Percentiles rank a stretch among this genome's conserved stretches.
phyloP scores from a whole-genome alignment of 1,140 invertebrate species.

The Cydia strobilella region DNA sequence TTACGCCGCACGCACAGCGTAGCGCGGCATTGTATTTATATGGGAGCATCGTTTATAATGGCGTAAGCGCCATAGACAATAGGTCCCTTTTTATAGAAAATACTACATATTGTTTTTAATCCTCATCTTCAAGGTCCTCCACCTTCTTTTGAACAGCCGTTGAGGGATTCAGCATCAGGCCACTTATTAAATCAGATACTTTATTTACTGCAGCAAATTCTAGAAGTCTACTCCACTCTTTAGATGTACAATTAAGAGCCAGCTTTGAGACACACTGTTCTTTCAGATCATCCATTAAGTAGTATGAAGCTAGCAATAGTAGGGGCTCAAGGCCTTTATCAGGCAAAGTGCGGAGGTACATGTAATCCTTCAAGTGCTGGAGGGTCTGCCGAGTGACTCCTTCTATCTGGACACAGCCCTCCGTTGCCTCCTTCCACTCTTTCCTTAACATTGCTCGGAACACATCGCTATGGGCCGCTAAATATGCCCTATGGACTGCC shows the following conservation, averaged over 20 bases:
- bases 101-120: too few relatives aligned
- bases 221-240: too few relatives aligned
- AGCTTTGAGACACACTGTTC: not conserved
- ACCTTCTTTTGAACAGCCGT: too few relatives aligned
- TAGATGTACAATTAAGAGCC: not conserved
- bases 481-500: not conserved
- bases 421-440: not conserved
- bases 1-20: too few relatives aligned
- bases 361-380: conserved; percentile 13
- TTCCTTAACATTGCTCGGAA: not conserved
- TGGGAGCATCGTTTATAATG: too few relatives aligned
- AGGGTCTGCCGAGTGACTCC: not conserved
- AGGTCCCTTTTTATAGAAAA: too few relatives aligned
- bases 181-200: too few relatives aligned
- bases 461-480: not conserved
- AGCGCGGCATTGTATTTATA: too few relatives aligned
- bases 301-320: conserved; percentile 4
- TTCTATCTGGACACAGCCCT: not conserved
- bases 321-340: not conserved
- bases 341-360: conserved; percentile 13
- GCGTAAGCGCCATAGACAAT: too few relatives aligned
- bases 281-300: conserved; percentile 19
- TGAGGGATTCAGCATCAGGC: too few relatives aligned
- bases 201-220: too few relatives aligned
- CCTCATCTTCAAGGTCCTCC: too few relatives aligned